These are phyloP conservation scores for Hydropsyche tenuis DNA, from an alignment of 1,140 invertebrate genomes.

Conservation along the genomic window DNA sequence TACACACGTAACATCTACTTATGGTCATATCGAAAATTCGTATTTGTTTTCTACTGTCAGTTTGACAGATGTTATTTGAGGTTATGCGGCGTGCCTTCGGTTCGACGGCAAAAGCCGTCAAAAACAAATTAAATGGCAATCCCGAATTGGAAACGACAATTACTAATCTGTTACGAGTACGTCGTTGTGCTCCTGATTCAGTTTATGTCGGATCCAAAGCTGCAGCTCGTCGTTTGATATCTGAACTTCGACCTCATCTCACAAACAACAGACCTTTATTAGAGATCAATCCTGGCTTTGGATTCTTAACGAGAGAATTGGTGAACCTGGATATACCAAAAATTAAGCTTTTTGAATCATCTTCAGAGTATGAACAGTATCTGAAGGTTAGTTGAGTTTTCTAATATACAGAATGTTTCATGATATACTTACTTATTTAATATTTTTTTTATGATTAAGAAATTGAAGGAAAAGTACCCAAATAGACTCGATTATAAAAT, in stretches of 20 bases:
- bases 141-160: not conserved
- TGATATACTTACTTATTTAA: too few species aligned
- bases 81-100: not conserved
- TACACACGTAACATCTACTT: too few species aligned
- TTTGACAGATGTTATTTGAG: slow-evolving; percentile 2
- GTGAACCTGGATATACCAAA: not conserved
- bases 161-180: not conserved
- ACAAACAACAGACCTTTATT: not conserved
- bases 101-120: not conserved
- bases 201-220: not conserved
- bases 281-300: slow-evolving; percentile 21
- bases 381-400: not conserved
- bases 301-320: not conserved
- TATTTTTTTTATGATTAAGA: slow-evolving; percentile 50
- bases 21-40: not conserved
- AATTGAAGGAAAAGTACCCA: slow-evolving; percentile 53
- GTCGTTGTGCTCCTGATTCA: not conserved
- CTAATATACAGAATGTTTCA: too few species aligned
- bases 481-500: slow-evolving; percentile 54
- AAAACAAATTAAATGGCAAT: not conserved
- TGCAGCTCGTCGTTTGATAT: not conserved
- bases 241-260: not conserved
- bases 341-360: not conserved
- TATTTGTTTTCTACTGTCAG: not conserved
- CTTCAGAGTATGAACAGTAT: not conserved